Conservation (phyloP, 2,888 invertebrate species). For the Augiades crinisus region DNA sequence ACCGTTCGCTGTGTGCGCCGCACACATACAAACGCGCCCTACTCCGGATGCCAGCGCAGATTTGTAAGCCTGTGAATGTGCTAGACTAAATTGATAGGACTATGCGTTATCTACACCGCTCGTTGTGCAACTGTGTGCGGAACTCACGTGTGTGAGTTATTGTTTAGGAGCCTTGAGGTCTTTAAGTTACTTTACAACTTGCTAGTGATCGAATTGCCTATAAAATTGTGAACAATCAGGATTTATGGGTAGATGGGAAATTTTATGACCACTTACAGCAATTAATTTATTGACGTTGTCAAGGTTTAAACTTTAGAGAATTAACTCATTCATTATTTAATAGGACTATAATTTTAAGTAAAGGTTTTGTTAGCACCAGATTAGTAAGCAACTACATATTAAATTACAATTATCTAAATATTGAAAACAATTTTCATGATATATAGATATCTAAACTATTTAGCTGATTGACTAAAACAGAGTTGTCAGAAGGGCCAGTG, state of each 20-base stretch:
- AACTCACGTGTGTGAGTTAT: conserved; percentile 39
- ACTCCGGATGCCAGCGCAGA: conserved; percentile 77
- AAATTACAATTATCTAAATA: too few relatives aligned
- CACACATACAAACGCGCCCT: conserved; percentile 57
- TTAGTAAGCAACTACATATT: background rate
- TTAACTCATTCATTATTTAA: conserved; percentile 7
- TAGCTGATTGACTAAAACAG: background rate
- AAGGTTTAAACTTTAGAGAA: conserved; percentile 50
- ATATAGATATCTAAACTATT: too few relatives aligned
- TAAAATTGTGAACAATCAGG: conserved; percentile 68
- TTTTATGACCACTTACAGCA: conserved; percentile 51
- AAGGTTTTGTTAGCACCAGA: conserved; percentile 1
- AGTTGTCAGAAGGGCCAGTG: conserved; percentile 7
- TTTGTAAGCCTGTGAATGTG: conserved; percentile 68
- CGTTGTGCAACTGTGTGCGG: conserved; percentile 49
- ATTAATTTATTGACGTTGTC: conserved; percentile 63
- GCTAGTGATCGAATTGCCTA: conserved; percentile 61
- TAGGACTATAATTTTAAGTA: conserved; percentile 1
- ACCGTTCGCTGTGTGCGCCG: conserved; percentile 48
- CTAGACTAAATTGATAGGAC: conserved; percentile 69
- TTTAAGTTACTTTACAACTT: conserved; percentile 69
- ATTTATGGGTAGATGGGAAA: conserved; percentile 57
- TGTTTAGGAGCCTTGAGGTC: conserved; percentile 53
- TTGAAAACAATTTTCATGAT: too few relatives aligned
- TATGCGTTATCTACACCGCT: conserved; percentile 58